Evolutionary conservation across 1,140 invertebrate species (phyloP).

Genomic region (Bombus terrestris): DNA sequence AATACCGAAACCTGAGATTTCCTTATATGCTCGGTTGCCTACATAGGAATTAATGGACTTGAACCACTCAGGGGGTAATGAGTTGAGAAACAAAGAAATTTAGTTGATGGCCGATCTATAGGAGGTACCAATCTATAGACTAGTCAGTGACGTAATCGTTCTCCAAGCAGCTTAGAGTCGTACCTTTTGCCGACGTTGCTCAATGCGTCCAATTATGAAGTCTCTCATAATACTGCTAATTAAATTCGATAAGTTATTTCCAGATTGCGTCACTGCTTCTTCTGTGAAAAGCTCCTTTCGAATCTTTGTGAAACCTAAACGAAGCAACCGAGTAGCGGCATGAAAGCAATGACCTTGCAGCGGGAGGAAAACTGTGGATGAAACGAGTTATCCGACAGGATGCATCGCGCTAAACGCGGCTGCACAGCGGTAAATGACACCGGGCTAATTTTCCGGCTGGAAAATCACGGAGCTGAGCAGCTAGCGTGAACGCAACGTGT

Average conservation of each 20-base stretch:
- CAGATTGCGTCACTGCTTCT: not conserved
- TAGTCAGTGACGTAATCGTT: not conserved
- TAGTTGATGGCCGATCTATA: not conserved
- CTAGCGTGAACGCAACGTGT: conserved; percentile 62
- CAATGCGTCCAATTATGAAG: conserved; percentile 27
- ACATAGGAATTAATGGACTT: not conserved
- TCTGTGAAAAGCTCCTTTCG: not conserved
- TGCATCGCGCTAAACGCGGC: conserved; percentile 33
- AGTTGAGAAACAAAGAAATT: conserved; percentile 16
- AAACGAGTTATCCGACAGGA: conserved; percentile 2
- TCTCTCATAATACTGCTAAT: conserved; percentile 32
- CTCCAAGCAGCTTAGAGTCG: not conserved
- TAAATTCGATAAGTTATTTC: conserved; percentile 38
- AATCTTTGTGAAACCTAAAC: not conserved
- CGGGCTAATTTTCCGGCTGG: conserved; percentile 76
- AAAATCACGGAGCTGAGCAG: conserved; percentile 69
- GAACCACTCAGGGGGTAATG: not conserved
- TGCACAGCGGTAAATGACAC: conserved; percentile 66
- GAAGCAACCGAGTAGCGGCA: not conserved
- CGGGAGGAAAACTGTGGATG: not conserved
- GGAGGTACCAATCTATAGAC: not conserved
- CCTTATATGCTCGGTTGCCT: not conserved
- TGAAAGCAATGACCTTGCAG: not conserved
- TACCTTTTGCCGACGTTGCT: conserved; percentile 2
- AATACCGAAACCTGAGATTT: not conserved